phyloP scores from a whole-genome alignment of 1,140 invertebrate species.

The Drosophila nikananu region DNA sequence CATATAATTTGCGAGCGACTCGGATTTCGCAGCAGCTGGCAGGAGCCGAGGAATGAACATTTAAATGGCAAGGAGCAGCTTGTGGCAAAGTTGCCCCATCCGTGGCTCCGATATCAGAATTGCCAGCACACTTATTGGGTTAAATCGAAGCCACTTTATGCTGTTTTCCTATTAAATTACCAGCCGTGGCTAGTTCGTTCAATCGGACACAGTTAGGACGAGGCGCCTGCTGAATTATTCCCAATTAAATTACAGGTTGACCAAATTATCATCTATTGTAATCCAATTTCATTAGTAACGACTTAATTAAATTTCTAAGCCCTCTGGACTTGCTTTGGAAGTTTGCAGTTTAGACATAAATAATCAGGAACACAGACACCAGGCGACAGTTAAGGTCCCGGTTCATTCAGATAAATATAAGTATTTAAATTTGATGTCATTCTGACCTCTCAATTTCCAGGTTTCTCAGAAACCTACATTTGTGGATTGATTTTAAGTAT shows the following conservation, averaged over 20 bases:
- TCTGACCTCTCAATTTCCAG: neutral
- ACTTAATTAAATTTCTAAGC: neutral
- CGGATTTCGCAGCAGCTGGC: slow-evolving; percentile 63
- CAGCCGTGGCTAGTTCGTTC: neutral
- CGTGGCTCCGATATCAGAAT: slow-evolving; percentile 1
- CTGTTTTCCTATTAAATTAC: slow-evolving; percentile 8
- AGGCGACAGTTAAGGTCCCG: neutral
- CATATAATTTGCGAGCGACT: slow-evolving; percentile 77
- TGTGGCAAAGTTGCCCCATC: neutral
- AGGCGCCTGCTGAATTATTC: neutral
- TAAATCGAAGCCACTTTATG: slow-evolving; percentile 17
- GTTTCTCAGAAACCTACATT: neutral
- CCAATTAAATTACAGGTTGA: slow-evolving; percentile 9
- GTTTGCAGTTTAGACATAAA: neutral
- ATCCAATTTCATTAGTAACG: neutral
- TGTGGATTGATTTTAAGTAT: neutral
- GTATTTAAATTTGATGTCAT: neutral
- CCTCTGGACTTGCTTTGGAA: neutral
- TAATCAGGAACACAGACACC: neutral
- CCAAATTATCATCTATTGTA: neutral
- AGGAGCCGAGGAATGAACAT: slow-evolving; percentile 40
- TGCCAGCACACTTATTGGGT: slow-evolving; percentile 13
- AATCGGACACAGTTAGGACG: neutral
- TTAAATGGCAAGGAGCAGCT: slow-evolving; percentile 39
- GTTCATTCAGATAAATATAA: neutral